A percentile compares a stretch with the other conserved stretches of the same genome.
Evolutionary conservation across 2,888 invertebrate species (phyloP).

Genomic region (Archips crataeganus): DNA sequence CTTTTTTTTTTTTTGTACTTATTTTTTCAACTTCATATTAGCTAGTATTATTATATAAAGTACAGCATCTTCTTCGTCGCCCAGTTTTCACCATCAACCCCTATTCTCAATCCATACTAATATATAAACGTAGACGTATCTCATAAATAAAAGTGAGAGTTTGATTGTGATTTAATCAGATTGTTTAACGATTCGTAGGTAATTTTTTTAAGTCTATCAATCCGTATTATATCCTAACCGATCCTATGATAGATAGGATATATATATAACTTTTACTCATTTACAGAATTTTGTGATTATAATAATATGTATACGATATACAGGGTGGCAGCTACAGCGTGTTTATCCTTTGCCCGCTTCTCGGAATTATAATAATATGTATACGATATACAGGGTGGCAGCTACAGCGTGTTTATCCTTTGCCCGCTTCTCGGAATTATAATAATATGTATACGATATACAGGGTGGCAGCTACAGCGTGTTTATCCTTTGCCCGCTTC

Average conservation of each 20-base stretch:
- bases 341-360: constrained; percentile 30
- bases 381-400: background rate
- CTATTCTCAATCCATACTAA: background rate
- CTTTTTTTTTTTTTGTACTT: too few species aligned
- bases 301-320: background rate
- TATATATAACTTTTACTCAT: too few species aligned
- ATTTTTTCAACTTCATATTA: too few species aligned
- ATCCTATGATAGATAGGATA: too few species aligned
- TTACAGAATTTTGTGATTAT: background rate
- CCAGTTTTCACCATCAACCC: background rate
- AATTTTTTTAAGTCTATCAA: too few species aligned
- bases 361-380: constrained; percentile 6
- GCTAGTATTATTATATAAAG: too few species aligned
- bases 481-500: constrained; percentile 30
- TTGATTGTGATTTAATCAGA: too few species aligned
- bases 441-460: background rate
- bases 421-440: constrained; percentile 17
- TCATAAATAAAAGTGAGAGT: too few species aligned
- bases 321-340: constrained; percentile 8
- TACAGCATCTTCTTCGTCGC: too few species aligned
- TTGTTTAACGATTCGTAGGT: too few species aligned
- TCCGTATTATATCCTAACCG: too few species aligned
- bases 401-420: constrained; percentile 28
- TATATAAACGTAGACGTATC: too few species aligned
- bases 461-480: constrained; percentile 8